Percentiles rank a stretch among this genome's conserved stretches.
These are phyloP conservation scores for Trachelus iudaicus DNA, from an alignment of 2,888 invertebrate species.

Conservation along the genomic window DNA sequence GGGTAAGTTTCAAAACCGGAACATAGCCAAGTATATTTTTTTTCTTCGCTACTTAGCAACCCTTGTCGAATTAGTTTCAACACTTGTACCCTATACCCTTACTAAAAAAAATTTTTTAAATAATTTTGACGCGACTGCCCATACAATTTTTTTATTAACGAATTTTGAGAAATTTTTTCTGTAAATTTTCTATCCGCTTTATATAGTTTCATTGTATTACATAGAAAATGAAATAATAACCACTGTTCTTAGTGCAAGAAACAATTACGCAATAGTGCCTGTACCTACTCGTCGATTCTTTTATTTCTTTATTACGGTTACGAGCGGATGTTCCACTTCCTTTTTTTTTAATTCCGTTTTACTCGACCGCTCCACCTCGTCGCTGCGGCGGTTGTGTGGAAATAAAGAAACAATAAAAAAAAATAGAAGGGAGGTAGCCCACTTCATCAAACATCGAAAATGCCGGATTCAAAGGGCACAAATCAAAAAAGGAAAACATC, in stretches of 20 bases:
- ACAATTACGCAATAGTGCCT: neutral
- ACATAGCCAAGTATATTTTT: neutral
- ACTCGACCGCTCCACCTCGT: neutral
- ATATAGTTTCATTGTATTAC: neutral
- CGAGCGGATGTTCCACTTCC: neutral
- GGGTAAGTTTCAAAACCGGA: neutral
- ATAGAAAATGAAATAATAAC: neutral
- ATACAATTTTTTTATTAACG: neutral
- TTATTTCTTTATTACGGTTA: neutral
- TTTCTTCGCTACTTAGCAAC: neutral
- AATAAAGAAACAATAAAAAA: neutral
- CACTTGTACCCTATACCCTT: neutral
- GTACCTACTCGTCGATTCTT: neutral
- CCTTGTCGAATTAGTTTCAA: neutral
- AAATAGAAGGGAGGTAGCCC: neutral
- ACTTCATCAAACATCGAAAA: neutral
- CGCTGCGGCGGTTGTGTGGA: neutral
- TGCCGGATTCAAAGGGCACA: neutral
- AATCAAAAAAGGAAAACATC: neutral
- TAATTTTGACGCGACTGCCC: neutral
- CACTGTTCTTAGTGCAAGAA: neutral
- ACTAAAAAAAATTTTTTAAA: neutral
- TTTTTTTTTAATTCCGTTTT: neutral
- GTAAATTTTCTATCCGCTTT: neutral
- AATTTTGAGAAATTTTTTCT: neutral